phyloP scores from a whole-genome alignment of 2,797 vertebrate genomes.

The Gymnocypris eckloni region DNA sequence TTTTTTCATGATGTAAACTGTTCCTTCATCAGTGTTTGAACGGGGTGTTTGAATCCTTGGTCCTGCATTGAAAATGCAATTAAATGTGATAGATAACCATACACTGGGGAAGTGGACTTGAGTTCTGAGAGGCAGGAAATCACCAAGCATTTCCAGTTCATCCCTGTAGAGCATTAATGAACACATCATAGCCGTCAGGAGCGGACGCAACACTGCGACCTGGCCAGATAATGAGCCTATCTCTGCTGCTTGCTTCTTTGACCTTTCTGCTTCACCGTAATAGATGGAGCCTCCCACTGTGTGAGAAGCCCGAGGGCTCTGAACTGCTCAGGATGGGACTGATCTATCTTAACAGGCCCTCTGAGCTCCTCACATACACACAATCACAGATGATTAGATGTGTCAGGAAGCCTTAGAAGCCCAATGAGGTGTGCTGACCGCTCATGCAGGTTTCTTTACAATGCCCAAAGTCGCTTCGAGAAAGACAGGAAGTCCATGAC shows the following conservation, averaged over 20 bases:
- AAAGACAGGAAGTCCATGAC: background rate
- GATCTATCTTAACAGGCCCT: conserved; percentile 55
- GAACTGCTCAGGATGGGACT: conserved; percentile 43
- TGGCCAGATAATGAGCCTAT: conserved; percentile 57
- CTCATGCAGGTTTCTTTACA: conserved; percentile 31
- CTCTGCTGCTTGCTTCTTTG: conserved; percentile 56
- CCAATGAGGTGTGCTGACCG: conserved; percentile 36
- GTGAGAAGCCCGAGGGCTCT: conserved; percentile 46
- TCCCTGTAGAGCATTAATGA: conserved; percentile 56
- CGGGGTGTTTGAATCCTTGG: background rate
- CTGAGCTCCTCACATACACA: conserved; percentile 36
- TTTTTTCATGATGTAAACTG: background rate
- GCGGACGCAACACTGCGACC: conserved; percentile 43
- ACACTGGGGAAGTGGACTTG: background rate
- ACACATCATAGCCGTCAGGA: conserved; percentile 37
- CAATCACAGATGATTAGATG: conserved; percentile 37
- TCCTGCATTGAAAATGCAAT: conserved; percentile 8
- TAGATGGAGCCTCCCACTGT: conserved; percentile 58
- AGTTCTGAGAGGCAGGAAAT: conserved; percentile 3
- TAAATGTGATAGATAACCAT: background rate
- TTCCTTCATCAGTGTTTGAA: background rate
- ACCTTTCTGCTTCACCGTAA: conserved; percentile 59
- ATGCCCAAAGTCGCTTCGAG: background rate
- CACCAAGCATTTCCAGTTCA: conserved; percentile 26
- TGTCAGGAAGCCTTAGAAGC: conserved; percentile 36